Conservation (phyloP, 2,113 vertebrate species). For the Ptyas mucosa region DNA sequence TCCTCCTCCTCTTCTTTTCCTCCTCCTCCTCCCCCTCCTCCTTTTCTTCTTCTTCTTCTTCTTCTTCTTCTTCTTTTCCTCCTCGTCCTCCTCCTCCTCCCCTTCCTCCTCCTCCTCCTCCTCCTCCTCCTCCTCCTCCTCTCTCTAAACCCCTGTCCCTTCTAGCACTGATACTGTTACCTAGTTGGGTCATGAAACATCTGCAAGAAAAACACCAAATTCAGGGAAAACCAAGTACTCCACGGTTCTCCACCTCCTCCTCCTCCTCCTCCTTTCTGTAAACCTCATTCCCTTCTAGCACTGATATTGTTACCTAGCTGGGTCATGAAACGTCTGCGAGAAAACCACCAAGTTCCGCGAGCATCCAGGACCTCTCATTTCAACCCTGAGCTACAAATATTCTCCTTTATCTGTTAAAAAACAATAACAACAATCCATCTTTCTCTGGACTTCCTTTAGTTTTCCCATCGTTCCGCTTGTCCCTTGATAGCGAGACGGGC, state of each 20-base stretch:
- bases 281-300: too few relatives aligned
- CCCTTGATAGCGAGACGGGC: neutral
- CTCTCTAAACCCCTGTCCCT: too few relatives aligned
- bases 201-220: neutral
- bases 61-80: too few relatives aligned
- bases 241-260: too few relatives aligned
- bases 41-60: rapidly evolving
- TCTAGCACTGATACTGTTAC: neutral
- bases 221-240: too few relatives aligned
- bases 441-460: conserved; percentile 19
- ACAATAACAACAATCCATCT: neutral
- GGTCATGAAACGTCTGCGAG: neutral
- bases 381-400: neutral
- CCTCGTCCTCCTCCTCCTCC: too few relatives aligned
- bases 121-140: too few relatives aligned
- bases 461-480: neutral
- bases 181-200: neutral
- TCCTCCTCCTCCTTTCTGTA: too few relatives aligned
- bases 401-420: neutral
- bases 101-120: too few relatives aligned
- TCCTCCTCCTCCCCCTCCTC: too few relatives aligned
- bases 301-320: neutral
- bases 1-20: neutral
- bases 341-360: neutral
- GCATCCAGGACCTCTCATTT: neutral